A percentile compares a stretch with the other conserved stretches of the same genome.
phyloP scores from a whole-genome alignment of 2,888 invertebrate genomes.

The Callyntrura sp. region DNA sequence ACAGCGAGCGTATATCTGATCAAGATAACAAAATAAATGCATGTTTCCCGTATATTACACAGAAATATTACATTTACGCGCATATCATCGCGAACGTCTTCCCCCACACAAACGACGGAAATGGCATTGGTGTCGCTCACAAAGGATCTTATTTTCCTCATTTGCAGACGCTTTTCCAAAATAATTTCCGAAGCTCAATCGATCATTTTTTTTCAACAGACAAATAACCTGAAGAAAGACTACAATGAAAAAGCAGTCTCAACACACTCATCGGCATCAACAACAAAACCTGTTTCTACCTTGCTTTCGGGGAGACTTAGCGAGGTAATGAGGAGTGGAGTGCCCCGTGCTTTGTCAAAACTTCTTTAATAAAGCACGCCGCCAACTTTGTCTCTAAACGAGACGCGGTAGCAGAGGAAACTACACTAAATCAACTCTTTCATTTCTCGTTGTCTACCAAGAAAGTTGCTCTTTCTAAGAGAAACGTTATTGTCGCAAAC shows the following conservation, averaged over 20 bases:
- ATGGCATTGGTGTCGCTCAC: not conserved
- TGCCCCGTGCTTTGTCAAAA: conserved; percentile 48
- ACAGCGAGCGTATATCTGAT: no score
- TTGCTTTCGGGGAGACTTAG: conserved; percentile 10
- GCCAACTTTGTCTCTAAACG: conserved; percentile 42
- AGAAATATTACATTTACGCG: no score
- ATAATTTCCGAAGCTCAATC: conserved; percentile 59
- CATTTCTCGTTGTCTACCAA: conserved; percentile 41
- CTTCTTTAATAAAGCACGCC: conserved; percentile 64
- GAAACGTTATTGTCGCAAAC: conserved; percentile 56
- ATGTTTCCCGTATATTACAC: no score
- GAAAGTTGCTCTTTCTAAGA: not conserved
- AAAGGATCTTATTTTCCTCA: not conserved
- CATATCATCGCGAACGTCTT: no score
- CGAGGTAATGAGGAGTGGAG: conserved; percentile 49
- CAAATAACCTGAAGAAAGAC: conserved; percentile 40
- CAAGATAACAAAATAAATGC: no score
- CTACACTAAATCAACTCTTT: conserved; percentile 76
- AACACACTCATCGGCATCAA: conserved; percentile 20
- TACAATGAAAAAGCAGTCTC: conserved; percentile 18
- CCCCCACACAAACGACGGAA: no score
- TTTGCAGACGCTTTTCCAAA: conserved; percentile 38
- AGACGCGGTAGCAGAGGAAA: conserved; percentile 54
- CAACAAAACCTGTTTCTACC: not conserved
- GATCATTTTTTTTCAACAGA: conserved; percentile 61